Base-by-base conservation (phyloP, 2,113 vertebrate genomes). In the Oryzias woworae region DNA sequence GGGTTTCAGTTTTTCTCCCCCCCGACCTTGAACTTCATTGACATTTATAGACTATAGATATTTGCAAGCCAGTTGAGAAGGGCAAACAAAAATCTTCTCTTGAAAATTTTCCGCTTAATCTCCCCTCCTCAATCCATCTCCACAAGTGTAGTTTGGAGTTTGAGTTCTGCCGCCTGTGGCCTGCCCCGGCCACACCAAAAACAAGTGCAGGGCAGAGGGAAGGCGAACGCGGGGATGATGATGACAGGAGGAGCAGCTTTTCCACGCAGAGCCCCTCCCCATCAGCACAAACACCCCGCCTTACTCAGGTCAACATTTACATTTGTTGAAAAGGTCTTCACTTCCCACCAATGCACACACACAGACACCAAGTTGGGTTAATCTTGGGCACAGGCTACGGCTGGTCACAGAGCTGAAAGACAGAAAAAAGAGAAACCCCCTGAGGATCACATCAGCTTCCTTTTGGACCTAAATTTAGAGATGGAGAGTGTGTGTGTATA, bases 271-370 rank as follows among this genome's bases (percentile, higher is more conserved):
- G 74, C 76, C 66, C 62, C 78, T 71, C 79, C 76, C 57, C 66
- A 53, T 53, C 26, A 42, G 18, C 83, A 87, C 71, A 81, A 79
- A 84, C 73, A 83, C 83, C 74, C 86, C 75, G 70, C 80, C 78
- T 83, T 75, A 67, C 85, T 66, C 86, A 61, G 73, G 78, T 89
- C 88, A 87, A 87, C 86, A 86, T 88, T 87, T 70, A 81, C 86
- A 76, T 55, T 81, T 63, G 73, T 73, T 73, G 75, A 87, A 85
- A 82, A 86, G 87, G 84, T 73, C 74, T 78, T 51, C 53, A 26
- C 78, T 63, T 51, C 78, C 64, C 80, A 70, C 84, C 64, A 54
- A 69, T n/a, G 52, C 52, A 62, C 66, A 70, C 70, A 71, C 58
- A 61, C 75, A 58, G 55, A 65, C 66, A 54, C 67, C 31, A 36